These are phyloP conservation scores for Rhadinocentrus ornatus DNA, from an alignment of 2,797 vertebrate species.

Conservation along the genomic window DNA sequence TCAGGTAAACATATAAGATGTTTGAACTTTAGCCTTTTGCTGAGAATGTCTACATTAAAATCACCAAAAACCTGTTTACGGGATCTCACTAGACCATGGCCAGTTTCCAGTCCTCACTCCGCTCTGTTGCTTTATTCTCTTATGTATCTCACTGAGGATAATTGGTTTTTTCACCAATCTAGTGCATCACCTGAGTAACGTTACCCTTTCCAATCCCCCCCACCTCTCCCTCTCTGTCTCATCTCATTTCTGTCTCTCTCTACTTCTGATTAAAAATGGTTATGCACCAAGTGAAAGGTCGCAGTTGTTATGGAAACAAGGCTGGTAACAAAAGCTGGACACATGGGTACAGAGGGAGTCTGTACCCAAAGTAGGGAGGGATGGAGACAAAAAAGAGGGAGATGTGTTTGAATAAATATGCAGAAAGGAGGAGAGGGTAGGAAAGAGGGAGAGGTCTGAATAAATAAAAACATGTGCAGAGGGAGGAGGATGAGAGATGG, in stretches of 20 bases:
- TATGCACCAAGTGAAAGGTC: conserved; percentile 76
- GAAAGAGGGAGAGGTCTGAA: conserved; percentile 64
- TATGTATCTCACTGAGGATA: not conserved
- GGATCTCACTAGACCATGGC: not conserved
- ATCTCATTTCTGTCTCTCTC: conserved; percentile 55
- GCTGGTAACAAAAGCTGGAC: conserved; percentile 84
- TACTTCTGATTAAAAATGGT: conserved; percentile 74
- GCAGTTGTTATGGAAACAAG: conserved; percentile 89
- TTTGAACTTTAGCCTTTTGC: conserved; percentile 11
- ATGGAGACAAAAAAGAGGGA: conserved; percentile 46
- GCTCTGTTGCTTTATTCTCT: not conserved
- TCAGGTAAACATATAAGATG: not conserved
- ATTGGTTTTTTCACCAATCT: conserved; percentile 14
- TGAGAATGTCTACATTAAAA: conserved; percentile 2
- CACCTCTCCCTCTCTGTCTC: conserved; percentile 32
- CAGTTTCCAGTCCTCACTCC: not conserved
- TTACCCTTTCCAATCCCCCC: conserved; percentile 5
- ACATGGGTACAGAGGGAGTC: conserved; percentile 60
- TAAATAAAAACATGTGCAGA: conserved; percentile 68
- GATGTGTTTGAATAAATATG: conserved; percentile 76
- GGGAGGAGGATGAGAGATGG: conserved; percentile 47
- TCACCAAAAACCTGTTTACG: not conserved
- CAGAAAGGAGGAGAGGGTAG: conserved; percentile 61
- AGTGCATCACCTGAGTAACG: conserved; percentile 36
- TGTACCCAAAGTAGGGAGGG: conserved; percentile 20